A percentile compares a stretch with the other conserved stretches of the same genome.
Conservation (phyloP, 2,113 vertebrate species). For the Apteryx mantelli region DNA sequence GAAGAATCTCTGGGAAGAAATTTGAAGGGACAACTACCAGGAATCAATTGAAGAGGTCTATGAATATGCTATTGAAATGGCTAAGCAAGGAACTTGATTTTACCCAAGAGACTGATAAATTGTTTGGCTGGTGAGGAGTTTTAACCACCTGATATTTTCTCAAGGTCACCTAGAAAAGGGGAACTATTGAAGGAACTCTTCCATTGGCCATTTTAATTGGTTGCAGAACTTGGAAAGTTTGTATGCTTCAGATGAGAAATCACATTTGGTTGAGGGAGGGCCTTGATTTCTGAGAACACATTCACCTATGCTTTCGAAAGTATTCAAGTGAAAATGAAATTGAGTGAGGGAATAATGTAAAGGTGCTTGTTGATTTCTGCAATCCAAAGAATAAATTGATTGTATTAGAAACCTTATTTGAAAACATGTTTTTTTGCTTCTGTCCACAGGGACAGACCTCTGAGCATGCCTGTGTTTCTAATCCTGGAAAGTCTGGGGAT, state of each 20-base stretch:
- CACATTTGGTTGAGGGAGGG: not conserved
- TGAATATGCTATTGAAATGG: not conserved
- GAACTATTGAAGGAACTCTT: not conserved
- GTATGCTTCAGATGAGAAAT: not conserved
- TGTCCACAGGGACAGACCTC: not conserved
- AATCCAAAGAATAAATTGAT: not conserved
- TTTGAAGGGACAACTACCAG: not conserved
- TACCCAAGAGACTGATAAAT: not conserved
- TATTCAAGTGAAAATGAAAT: not conserved
- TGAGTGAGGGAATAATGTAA: not conserved
- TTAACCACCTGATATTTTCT: not conserved
- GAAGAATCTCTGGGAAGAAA: not conserved
- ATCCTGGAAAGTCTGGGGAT: not conserved
- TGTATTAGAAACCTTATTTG: not conserved
- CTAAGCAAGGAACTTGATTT: not conserved
- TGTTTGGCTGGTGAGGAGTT: not conserved
- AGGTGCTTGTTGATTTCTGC: not conserved
- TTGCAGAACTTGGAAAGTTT: not conserved
- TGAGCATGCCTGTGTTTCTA: not conserved
- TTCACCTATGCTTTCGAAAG: not conserved
- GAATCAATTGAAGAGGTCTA: not conserved
- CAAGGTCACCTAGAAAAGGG: not conserved
- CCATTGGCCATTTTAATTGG: not conserved
- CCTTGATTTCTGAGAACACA: not conserved
- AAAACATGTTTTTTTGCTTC: not conserved